Evolutionary conservation across 1,140 invertebrate species (phyloP), one percentile per base, ranked within the genome.

Genomic region (Sinella curviseta): DNA sequence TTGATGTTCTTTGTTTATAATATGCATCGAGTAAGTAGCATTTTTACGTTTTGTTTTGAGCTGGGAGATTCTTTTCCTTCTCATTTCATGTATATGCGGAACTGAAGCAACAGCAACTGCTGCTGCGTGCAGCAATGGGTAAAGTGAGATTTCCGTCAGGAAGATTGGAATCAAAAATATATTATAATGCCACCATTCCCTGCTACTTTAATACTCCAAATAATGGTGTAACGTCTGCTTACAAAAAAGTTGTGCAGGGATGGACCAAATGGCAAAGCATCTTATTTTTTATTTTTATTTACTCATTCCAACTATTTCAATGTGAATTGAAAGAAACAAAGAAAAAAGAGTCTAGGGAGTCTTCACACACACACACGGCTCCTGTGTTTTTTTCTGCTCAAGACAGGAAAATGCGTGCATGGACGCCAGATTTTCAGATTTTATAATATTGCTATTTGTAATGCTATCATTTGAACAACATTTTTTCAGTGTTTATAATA

Each of bases 161-260:
- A 30, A 70, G 65, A 70, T 70, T 31, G 28, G 65, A 70, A 70
- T 31, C 65, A 70, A 31, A 70, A 70, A 70, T 70, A 33, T 33
- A 70, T 70, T 70, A 70, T 33, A 14, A 8, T 14, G 2, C 8
- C 24, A 31, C 65, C 30, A 26, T 60, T 3, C 57, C 3, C 4
- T n/a, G 57, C 57, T n/a, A n/a, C n/a, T n/a, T n/a, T n/a, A n/a
- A n/a, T n/a, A n/a, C n/a, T n/a, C n/a, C n/a, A n/a, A n/a, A n/a
- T n/a, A n/a, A n/a, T n/a, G n/a, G n/a, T n/a, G n/a, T n/a, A n/a
- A n/a, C n/a, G n/a, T n/a, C n/a, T n/a, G n/a, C n/a, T n/a, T n/a
- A n/a, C n/a, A n/a, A n/a, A n/a, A n/a, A n/a, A n/a, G n/a, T n/a
- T n/a, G n/a, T n/a, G n/a, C n/a, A n/a, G n/a, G n/a, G n/a, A n/a